Evolutionary conservation across 2,113 vertebrate genomes (phyloP).

Genomic region (Microcebus jonahi): DNA sequence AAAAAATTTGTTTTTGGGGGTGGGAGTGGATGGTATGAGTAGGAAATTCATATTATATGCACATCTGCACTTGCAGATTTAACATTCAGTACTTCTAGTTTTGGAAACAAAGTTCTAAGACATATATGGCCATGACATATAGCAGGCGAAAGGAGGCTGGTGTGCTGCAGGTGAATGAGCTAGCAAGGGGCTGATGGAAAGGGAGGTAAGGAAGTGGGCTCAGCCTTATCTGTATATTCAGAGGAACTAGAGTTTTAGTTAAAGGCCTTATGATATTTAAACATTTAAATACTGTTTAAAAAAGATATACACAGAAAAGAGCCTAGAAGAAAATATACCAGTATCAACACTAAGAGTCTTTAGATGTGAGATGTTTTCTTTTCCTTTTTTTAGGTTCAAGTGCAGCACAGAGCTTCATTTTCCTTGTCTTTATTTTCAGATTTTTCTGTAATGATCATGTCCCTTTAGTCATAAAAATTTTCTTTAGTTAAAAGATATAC

Average conservation of each 20-base stretch:
- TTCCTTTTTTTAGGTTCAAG: background rate
- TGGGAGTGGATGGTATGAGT: background rate
- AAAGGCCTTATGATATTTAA: background rate
- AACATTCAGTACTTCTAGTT: background rate
- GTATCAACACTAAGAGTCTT: background rate
- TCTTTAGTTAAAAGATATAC: background rate
- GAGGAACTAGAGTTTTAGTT: background rate
- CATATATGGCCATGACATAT: background rate
- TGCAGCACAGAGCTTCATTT: background rate
- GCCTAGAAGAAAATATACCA: background rate
- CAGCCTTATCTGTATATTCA: background rate
- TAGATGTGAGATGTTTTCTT: background rate
- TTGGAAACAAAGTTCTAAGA: background rate
- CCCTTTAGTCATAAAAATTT: background rate
- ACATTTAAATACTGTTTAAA: background rate
- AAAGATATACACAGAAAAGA: slow-evolving; percentile 27
- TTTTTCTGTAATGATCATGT: slow-evolving; percentile 3
- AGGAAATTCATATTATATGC: background rate
- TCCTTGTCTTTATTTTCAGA: background rate
- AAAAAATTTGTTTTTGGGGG: too few species aligned
- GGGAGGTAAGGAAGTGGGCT: background rate
- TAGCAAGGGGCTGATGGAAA: background rate
- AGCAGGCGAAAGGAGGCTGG: background rate
- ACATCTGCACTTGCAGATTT: background rate
- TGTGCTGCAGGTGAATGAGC: background rate